These are phyloP conservation scores for Hippoglossus stenolepis DNA, from an alignment of 2,113 vertebrate genomes.

Conservation along the genomic window DNA sequence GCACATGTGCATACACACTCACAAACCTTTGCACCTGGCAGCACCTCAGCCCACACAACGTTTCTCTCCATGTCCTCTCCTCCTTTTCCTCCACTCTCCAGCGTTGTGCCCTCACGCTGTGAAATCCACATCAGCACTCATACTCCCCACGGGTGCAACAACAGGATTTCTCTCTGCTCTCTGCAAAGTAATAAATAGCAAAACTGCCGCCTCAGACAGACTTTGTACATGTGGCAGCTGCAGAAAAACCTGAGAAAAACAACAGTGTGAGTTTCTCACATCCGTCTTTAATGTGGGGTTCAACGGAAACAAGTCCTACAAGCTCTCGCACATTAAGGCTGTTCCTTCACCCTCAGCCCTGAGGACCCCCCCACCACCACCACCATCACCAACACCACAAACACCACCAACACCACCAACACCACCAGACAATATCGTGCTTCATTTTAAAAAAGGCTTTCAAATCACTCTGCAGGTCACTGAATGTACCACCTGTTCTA, in stretches of 20 bases:
- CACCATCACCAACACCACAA: too few species aligned
- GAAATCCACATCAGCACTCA: slow-evolving; percentile 48
- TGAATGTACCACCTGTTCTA: slow-evolving; percentile 39
- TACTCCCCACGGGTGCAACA: slow-evolving; percentile 45
- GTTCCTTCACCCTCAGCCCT: neutral
- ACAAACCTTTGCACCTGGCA: slow-evolving; percentile 67
- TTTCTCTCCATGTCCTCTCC: slow-evolving; percentile 49
- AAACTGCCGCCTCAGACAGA: slow-evolving; percentile 50
- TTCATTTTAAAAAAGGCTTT: slow-evolving; percentile 26
- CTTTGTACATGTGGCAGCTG: slow-evolving; percentile 44
- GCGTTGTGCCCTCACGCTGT: slow-evolving; percentile 24
- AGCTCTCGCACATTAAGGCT: slow-evolving; percentile 27
- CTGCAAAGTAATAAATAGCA: slow-evolving; percentile 53
- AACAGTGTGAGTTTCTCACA: slow-evolving; percentile 3
- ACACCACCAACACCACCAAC: too few species aligned
- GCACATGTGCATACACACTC: slow-evolving; percentile 13
- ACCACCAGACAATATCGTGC: slow-evolving; percentile 1
- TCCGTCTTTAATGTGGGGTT: slow-evolving; percentile 13
- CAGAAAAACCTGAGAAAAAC: slow-evolving; percentile 37
- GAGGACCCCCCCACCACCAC: neutral
- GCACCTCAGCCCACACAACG: slow-evolving; percentile 63
- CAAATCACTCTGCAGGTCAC: slow-evolving; percentile 31
- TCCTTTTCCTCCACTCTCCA: slow-evolving; percentile 37
- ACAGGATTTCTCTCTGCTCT: slow-evolving; percentile 41
- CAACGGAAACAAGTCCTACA: slow-evolving; percentile 43